Evolutionary conservation across 2,797 vertebrate species (phyloP).

Genomic region (Avahi laniger): DNA sequence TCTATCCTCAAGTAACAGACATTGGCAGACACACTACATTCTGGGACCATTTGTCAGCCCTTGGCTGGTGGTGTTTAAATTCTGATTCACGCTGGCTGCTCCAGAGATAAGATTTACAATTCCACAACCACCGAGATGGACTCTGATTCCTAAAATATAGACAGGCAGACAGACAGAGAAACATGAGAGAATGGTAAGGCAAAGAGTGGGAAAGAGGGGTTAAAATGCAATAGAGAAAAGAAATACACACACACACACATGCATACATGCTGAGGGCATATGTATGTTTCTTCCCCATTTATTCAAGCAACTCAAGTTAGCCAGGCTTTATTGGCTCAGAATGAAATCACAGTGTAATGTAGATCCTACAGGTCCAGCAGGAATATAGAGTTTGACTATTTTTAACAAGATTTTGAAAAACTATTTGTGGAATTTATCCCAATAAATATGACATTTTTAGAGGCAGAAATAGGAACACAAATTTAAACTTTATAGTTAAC

Average conservation of each 20-base stretch:
- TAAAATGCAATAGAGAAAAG: neutral
- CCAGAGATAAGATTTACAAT: conserved; percentile 41
- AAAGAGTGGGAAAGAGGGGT: neutral
- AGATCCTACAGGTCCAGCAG: neutral
- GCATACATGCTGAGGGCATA: neutral
- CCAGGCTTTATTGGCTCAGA: conserved; percentile 18
- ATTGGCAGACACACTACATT: conserved; percentile 66
- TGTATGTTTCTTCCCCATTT: neutral
- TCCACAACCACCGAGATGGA: neutral
- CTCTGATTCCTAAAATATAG: neutral
- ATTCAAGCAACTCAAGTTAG: neutral
- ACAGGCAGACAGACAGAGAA: neutral
- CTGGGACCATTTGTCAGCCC: conserved; percentile 71
- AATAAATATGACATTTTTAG: conserved; percentile 16
- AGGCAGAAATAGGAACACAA: neutral
- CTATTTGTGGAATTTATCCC: neutral
- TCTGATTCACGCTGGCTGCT: conserved; percentile 41
- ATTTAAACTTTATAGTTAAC: conserved; percentile 18
- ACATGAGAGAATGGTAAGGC: neutral
- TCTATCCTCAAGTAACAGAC: conserved; percentile 67
- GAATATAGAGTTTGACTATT: neutral
- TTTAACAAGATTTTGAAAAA: conserved; percentile 39
- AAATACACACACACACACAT: neutral
- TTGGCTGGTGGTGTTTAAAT: conserved; percentile 58
- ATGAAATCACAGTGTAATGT: neutral